A percentile compares a stretch with the other conserved stretches of the same genome.
phyloP scores from a whole-genome alignment of 2,888 invertebrate genomes.

The Disparrhopalites patrizii region DNA sequence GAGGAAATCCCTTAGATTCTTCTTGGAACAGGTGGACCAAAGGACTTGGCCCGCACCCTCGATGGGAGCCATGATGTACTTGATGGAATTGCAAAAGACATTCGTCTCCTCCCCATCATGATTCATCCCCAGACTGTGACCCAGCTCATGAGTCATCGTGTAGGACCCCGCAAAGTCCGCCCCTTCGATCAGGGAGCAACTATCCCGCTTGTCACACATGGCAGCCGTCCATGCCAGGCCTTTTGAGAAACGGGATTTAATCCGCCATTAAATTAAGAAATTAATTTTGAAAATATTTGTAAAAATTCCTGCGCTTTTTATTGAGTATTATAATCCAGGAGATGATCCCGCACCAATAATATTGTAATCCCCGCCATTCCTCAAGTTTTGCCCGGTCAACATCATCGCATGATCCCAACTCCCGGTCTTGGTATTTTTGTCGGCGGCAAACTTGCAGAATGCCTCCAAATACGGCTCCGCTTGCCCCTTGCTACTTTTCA shows the following conservation, averaged over 20 bases:
- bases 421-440: slow-evolving; percentile 21
- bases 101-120: slow-evolving; percentile 37
- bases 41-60: slow-evolving; percentile 28
- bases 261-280: background rate
- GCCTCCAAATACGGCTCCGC: slow-evolving; percentile 23
- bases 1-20: slow-evolving; percentile 29
- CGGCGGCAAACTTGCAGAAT: slow-evolving; percentile 34
- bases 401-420: slow-evolving; percentile 41
- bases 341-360: slow-evolving; percentile 14
- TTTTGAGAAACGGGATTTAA: background rate
- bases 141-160: slow-evolving; percentile 14
- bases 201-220: slow-evolving; percentile 31
- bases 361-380: slow-evolving; percentile 5
- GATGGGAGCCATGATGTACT: slow-evolving; percentile 32
- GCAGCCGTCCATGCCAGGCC: slow-evolving; percentile 19
- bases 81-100: slow-evolving; percentile 18
- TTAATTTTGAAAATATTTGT: background rate
- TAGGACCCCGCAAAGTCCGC: slow-evolving; percentile 8
- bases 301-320: background rate
- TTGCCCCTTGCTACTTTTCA: slow-evolving; percentile 12
- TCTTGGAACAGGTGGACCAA: slow-evolving; percentile 32
- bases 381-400: slow-evolving; percentile 28
- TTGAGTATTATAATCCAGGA: background rate
- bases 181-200: slow-evolving; percentile 31
- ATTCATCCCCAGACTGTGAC: slow-evolving; percentile 29